phyloP scores from a whole-genome alignment of 2,797 vertebrate genomes.

The Anabas testudineus region DNA sequence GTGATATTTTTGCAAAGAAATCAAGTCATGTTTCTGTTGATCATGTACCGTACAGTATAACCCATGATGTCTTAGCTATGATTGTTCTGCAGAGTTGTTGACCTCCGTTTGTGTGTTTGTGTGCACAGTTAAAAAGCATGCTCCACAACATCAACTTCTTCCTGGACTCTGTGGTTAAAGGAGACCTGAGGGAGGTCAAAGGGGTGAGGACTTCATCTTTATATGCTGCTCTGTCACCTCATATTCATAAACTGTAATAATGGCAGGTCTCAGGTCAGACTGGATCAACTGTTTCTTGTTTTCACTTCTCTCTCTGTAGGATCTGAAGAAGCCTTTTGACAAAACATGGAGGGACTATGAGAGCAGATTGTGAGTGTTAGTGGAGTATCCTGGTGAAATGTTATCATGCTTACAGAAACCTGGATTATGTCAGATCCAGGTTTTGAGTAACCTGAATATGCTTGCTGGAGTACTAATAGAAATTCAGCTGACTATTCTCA shows the following conservation, averaged over 20 bases:
- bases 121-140: conserved; percentile 87
- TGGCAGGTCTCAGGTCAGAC: neutral
- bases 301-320: conserved; percentile 35
- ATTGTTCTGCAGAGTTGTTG: neutral
- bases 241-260: neutral
- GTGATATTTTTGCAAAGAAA: too few species aligned
- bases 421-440: conserved; percentile 4
- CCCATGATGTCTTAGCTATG: neutral
- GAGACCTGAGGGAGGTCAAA: conserved; percentile 77
- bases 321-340: conserved; percentile 75
- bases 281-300: neutral
- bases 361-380: conserved; percentile 68
- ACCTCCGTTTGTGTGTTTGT: conserved; percentile 15
- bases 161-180: conserved; percentile 88
- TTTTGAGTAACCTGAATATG: conserved; percentile 14
- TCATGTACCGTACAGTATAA: neutral
- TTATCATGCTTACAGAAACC: neutral
- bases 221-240: neutral
- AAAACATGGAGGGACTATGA: conserved; percentile 73
- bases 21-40: too few species aligned
- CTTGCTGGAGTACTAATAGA: too few species aligned
- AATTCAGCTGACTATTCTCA: too few species aligned
- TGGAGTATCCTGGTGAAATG: neutral
- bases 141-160: conserved; percentile 90
- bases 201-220: conserved; percentile 59